Evolutionary conservation across 2,113 vertebrate species (phyloP), one percentile per base, ranked within the genome.

Genomic region (Alouatta palliata): DNA sequence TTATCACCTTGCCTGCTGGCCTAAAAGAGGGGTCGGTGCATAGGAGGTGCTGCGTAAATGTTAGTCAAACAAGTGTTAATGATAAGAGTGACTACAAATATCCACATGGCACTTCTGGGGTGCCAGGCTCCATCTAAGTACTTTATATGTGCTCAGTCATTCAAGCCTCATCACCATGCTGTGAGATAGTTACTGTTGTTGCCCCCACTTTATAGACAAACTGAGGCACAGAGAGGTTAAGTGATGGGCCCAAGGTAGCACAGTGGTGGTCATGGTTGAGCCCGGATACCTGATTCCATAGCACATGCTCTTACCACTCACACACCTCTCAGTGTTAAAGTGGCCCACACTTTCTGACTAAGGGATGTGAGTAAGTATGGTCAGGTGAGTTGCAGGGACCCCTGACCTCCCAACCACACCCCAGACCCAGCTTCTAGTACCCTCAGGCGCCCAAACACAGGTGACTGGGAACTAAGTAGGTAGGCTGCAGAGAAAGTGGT

Each of bases 401-500:
- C 8, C 4, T 3, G 2, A 64, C 61, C 27, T 0, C 64, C 43
- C 0, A 6, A 45, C 8, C 40, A 45, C 66, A 32, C 23, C 11
- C 76, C 27, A 40, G 6, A 80, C 40, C 58, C 71, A 16, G 8
- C 64, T 68, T 70, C 79, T 32, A 0, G 58, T 45, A 47, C 83
- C 71, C 79, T 37, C 5, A 10, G 30, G 83, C 77, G 13, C 64
- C 77, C 23, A 6, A 56, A 64, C 73, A 64, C 71, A 21, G 6
- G 85, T 5, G 30, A 30, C 37, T 56, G n/a, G 45, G 25, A 52
- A 66, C 30, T 20, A 40, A 84, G 70, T 47, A 90, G 86, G 47
- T 47, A 90, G 86, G 47, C 5, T 9, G 70, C 43, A 47, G 75
- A 61, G 92, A 92, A 94, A 96, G 96, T 73, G n/a, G 16, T 19